phyloP scores from a whole-genome alignment of 2,797 vertebrate genomes.

The Discoglossus pictus region DNA sequence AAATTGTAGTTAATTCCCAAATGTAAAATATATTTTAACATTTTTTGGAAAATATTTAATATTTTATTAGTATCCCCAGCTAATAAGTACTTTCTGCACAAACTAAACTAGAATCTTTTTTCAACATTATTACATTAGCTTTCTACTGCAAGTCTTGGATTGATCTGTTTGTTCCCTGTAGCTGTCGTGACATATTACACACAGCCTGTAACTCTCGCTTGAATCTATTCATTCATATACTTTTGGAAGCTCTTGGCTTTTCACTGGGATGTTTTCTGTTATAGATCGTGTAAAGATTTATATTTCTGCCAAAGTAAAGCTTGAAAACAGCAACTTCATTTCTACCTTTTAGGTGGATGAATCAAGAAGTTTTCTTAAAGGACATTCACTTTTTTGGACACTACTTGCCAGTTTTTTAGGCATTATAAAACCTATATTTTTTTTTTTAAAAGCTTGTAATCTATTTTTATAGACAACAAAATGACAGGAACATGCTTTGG shows the following conservation, averaged over 20 bases:
- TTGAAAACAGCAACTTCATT: conserved; percentile 43
- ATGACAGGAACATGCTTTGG: too few species aligned
- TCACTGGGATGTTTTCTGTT: conserved; percentile 30
- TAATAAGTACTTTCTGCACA: too few species aligned
- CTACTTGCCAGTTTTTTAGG: neutral
- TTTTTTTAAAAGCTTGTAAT: too few species aligned
- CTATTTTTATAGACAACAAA: too few species aligned
- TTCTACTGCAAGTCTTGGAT: conserved; percentile 40
- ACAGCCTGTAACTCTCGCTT: conserved; percentile 42
- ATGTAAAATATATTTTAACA: too few species aligned
- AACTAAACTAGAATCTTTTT: conserved; percentile 22
- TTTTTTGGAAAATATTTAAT: too few species aligned
- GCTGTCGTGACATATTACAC: conserved; percentile 49
- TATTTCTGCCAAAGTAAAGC: conserved; percentile 34
- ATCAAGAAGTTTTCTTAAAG: conserved; percentile 14
- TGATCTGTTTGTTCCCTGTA: conserved; percentile 49
- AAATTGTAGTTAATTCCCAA: too few species aligned
- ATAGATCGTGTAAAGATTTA: conserved; percentile 48
- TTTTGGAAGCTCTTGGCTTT: conserved; percentile 44
- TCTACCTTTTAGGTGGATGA: conserved; percentile 7
- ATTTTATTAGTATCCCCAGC: too few species aligned
- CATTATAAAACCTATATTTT: too few species aligned
- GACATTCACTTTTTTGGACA: neutral
- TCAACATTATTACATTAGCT: conserved; percentile 40
- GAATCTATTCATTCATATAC: conserved; percentile 47